A percentile compares a stretch with the other conserved stretches of the same genome.
phyloP scores from a whole-genome alignment of 2,888 invertebrate genomes.

The Nemotelus pantherinus region DNA sequence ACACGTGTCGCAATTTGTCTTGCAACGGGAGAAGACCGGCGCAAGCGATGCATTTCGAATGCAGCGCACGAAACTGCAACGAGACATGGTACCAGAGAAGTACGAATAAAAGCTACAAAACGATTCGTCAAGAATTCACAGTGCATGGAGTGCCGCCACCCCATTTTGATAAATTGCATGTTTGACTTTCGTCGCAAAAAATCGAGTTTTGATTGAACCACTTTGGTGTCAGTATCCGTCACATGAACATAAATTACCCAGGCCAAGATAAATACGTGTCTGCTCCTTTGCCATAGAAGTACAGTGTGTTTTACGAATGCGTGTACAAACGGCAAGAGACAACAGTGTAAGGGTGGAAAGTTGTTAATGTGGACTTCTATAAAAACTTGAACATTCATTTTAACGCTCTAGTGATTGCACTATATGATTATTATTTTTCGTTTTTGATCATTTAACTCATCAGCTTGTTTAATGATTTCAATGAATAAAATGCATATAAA shows the following conservation, averaged over 20 bases:
- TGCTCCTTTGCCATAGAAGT: not conserved
- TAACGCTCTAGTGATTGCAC: too few relatives aligned
- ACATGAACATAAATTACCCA: conserved; percentile 35
- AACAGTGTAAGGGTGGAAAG: not conserved
- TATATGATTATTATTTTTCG: too few relatives aligned
- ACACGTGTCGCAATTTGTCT: conserved; percentile 45
- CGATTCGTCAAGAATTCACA: not conserved
- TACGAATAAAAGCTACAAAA: too few relatives aligned
- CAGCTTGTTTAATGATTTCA: too few relatives aligned
- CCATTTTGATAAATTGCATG: conserved; percentile 50
- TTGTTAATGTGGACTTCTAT: too few relatives aligned
- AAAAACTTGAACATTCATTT: too few relatives aligned
- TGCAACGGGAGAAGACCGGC: conserved; percentile 15
- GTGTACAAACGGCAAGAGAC: not conserved
- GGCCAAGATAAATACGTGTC: not conserved
- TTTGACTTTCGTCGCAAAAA: conserved; percentile 44
- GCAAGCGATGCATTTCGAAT: conserved; percentile 12
- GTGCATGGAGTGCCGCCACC: conserved; percentile 24
- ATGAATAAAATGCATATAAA: too few relatives aligned
- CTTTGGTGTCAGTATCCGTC: conserved; percentile 39
- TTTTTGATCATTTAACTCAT: too few relatives aligned
- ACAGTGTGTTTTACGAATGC: not conserved
- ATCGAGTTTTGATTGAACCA: conserved; percentile 45
- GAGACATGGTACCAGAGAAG: not conserved
- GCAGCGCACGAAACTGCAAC: conserved; percentile 29